Conservation (phyloP, 2,888 invertebrate genomes). For the Trachelus iudaicus region DNA sequence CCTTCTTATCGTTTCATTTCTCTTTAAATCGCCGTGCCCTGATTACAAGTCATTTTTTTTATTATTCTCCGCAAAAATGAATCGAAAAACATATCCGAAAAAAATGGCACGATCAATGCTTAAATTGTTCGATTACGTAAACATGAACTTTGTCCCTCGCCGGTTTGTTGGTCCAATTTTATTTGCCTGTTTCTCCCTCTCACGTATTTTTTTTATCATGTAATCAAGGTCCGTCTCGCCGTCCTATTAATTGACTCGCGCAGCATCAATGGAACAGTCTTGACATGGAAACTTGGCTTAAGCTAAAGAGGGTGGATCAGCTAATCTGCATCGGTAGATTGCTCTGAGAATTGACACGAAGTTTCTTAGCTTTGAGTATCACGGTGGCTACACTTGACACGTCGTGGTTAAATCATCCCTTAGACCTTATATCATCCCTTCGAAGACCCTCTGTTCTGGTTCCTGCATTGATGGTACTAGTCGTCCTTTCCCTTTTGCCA, state of each 20-base stretch:
- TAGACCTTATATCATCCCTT: conserved; percentile 8
- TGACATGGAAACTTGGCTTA: neutral
- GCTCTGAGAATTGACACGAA: conserved; percentile 65
- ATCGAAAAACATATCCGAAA: neutral
- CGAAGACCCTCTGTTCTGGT: neutral
- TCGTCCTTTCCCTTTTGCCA: conserved; percentile 36
- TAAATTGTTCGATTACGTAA: neutral
- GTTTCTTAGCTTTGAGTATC: conserved; percentile 41
- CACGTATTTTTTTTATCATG: neutral
- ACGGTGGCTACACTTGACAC: conserved; percentile 43
- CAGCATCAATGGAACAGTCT: neutral
- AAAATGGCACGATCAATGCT: neutral
- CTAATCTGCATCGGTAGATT: conserved; percentile 66
- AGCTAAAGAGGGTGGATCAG: conserved; percentile 23
- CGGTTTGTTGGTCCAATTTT: neutral
- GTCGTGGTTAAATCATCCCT: conserved; percentile 49
- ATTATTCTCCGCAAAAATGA: neutral
- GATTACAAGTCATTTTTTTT: neutral
- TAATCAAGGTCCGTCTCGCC: neutral
- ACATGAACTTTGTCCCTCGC: neutral
- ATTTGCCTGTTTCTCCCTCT: neutral
- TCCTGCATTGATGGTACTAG: neutral
- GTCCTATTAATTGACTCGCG: neutral
- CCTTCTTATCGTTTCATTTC: neutral
- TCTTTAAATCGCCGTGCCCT: neutral